Conservation (phyloP, 1,140 invertebrate genomes). For the Branchinecta lynchi region DNA sequence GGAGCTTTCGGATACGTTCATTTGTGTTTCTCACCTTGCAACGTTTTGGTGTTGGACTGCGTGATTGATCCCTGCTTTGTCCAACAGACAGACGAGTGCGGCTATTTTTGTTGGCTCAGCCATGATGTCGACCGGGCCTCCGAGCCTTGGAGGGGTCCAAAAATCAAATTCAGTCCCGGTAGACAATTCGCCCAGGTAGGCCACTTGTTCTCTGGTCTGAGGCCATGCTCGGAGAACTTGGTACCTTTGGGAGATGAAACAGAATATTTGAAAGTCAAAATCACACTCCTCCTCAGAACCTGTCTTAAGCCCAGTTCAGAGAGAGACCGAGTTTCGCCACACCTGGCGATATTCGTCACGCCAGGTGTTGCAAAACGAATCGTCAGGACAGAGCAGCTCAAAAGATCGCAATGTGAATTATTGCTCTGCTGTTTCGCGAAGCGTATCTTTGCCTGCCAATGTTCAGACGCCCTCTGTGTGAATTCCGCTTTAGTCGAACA, state of each 20-base stretch:
- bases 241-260: neutral
- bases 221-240: neutral
- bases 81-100: neutral
- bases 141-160: constrained; percentile 18
- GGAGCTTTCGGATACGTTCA: too few relatives aligned
- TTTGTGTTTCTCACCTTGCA: constrained; percentile 15
- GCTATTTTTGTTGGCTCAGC: neutral
- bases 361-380: too few relatives aligned
- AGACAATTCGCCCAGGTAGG: neutral
- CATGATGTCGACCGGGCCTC: constrained; percentile 18
- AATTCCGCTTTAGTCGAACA: too few relatives aligned
- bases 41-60: constrained; percentile 17
- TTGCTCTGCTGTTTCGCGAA: too few relatives aligned
- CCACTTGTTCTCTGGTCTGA: neutral
- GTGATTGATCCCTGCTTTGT: constrained; percentile 9
- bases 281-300: too few relatives aligned
- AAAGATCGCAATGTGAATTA: too few relatives aligned
- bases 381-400: too few relatives aligned
- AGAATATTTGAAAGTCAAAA: neutral
- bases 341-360: too few relatives aligned
- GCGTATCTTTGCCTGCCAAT: too few relatives aligned
- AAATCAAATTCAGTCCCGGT: constrained; percentile 15
- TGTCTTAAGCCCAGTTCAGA: too few relatives aligned
- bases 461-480: too few relatives aligned
- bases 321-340: too few relatives aligned